Conservation (phyloP, 2,113 vertebrate species). For the Cyanistes caeruleus region DNA sequence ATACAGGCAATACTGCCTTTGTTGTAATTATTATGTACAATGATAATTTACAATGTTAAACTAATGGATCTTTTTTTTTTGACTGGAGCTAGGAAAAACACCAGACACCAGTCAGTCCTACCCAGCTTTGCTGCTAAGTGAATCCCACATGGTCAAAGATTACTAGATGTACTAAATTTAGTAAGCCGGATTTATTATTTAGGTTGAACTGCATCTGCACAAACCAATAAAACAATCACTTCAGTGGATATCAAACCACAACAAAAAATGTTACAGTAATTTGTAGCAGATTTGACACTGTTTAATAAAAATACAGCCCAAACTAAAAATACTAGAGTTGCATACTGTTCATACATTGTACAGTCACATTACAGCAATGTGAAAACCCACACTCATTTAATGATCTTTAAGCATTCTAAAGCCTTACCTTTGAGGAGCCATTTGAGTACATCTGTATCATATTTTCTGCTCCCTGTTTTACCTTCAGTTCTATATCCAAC, state of each 20-base stretch:
- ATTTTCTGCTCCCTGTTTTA: slow-evolving; percentile 98
- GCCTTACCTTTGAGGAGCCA: slow-evolving; percentile 92
- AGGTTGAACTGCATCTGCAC: slow-evolving; percentile 1
- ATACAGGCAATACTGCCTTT: background rate
- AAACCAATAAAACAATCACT: background rate
- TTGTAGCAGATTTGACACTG: background rate
- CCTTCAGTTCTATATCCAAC: slow-evolving; percentile 96
- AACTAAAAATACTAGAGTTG: background rate
- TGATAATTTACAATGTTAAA: background rate
- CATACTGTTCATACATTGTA: background rate
- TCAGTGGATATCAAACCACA: background rate
- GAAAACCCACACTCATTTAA: background rate
- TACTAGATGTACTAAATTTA: slow-evolving; percentile 46
- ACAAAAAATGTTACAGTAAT: background rate
- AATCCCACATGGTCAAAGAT: slow-evolving; percentile 17
- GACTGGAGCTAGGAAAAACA: background rate
- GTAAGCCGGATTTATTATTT: slow-evolving; percentile 38
- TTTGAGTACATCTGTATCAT: slow-evolving; percentile 99
- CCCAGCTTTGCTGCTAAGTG: background rate
- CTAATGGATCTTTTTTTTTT: background rate
- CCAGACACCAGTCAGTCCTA: background rate
- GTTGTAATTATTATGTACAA: background rate
- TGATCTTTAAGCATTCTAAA: slow-evolving; percentile 4
- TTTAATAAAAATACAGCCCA: background rate
- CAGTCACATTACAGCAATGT: background rate